These are phyloP conservation scores for Furcula furcula DNA, from an alignment of 2,888 invertebrate genomes.

Conservation along the genomic window DNA sequence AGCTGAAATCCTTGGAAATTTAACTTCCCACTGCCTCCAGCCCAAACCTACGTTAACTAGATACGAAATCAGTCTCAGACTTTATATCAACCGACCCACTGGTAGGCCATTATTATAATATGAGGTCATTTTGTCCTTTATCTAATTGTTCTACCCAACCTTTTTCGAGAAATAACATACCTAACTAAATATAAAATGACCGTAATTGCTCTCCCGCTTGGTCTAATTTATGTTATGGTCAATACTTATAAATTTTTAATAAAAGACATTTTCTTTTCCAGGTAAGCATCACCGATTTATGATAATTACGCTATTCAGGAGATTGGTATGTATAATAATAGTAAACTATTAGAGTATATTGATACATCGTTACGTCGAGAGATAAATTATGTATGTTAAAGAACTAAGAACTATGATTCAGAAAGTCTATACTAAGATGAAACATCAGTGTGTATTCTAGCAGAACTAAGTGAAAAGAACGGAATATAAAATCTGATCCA, in stretches of 20 bases:
- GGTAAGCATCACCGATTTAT: slow-evolving; percentile 43
- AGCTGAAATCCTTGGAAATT: no score
- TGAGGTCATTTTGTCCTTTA: slow-evolving; percentile 61
- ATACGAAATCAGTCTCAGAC: slow-evolving; percentile 55
- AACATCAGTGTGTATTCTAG: no score
- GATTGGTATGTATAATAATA: slow-evolving; percentile 30
- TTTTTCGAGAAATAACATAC: slow-evolving; percentile 16
- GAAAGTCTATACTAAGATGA: no score
- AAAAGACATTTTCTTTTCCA: slow-evolving; percentile 39
- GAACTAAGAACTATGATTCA: no score
- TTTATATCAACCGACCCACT: slow-evolving; percentile 38
- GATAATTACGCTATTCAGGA: slow-evolving; percentile 19
- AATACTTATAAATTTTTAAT: slow-evolving; percentile 27
- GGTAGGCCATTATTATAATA: slow-evolving; percentile 64
- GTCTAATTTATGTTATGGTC: slow-evolving; percentile 23
- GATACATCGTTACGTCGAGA: no score
- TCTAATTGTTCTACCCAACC: slow-evolving; percentile 43
- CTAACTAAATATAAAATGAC: slow-evolving; percentile 8
- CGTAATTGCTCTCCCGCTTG: slow-evolving; percentile 14
- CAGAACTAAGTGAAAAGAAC: no score
- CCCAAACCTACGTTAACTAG: slow-evolving; percentile 20
- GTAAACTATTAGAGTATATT: slow-evolving; percentile 11
- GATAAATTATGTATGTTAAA: no score
- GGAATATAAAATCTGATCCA: no score
- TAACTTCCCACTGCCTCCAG: slow-evolving; percentile 2